A percentile compares a stretch with the other conserved stretches of the same genome.
These are phyloP conservation scores for Gorsachius goisagi DNA, from an alignment of 2,113 vertebrate species.

Conservation along the genomic window DNA sequence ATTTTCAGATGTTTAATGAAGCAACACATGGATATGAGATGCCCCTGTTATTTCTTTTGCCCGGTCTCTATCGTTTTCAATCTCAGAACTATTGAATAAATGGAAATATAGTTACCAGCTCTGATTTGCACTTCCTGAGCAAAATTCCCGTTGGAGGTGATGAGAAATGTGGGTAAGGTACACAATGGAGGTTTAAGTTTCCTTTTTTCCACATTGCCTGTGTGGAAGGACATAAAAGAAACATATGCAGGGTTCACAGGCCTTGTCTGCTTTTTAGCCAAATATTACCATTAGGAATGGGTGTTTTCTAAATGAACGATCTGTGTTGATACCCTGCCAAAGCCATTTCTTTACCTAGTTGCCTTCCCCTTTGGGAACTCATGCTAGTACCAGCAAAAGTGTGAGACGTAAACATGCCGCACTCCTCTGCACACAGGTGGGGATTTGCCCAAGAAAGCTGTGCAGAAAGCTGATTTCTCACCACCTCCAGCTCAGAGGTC, in stretches of 20 bases:
- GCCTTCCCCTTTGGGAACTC: background rate
- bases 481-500: background rate
- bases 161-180: background rate
- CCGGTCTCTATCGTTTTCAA: background rate
- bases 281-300: background rate
- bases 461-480: background rate
- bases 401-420: background rate
- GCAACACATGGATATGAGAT: conserved; percentile 4
- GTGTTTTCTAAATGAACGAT: background rate
- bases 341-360: background rate
- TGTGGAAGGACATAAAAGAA: background rate
- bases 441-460: background rate
- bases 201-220: background rate
- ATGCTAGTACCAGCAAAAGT: background rate
- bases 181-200: background rate
- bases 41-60: conserved; percentile 9
- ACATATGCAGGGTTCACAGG: background rate
- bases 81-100: conserved; percentile 16
- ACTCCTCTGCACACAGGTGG: background rate
- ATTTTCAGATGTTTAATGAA: conserved; percentile 54
- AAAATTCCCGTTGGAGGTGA: background rate
- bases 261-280: background rate
- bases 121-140: background rate
- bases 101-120: background rate
- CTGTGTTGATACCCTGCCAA: background rate